Conservation (phyloP, 2,888 invertebrate genomes). For the Glyphotaelius pellucidus region DNA sequence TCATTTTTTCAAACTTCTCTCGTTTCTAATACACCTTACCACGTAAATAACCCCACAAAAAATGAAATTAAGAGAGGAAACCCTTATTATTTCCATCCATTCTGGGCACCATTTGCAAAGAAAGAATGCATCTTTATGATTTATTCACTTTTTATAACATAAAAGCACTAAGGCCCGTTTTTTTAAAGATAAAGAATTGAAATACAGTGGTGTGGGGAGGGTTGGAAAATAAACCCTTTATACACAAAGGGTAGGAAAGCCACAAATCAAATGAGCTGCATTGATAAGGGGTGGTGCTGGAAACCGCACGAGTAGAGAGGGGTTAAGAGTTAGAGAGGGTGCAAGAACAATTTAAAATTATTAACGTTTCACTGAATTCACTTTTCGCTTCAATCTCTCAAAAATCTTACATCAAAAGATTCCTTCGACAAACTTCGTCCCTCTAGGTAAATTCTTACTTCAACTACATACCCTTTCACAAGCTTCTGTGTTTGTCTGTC, state of each 20-base stretch:
- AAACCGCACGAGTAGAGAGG: neutral
- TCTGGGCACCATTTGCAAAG: neutral
- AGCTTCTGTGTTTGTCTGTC: neutral
- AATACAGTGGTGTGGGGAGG: neutral
- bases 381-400: neutral
- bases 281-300: neutral
- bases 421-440: neutral
- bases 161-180: constrained; percentile 11
- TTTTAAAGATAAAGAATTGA: neutral
- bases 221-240: constrained; percentile 17
- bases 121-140: neutral
- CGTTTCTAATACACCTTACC: no score
- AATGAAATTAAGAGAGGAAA: neutral
- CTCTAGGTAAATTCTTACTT: neutral
- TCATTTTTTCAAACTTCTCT: no score
- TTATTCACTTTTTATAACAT: neutral
- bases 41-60: neutral
- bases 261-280: constrained; percentile 38
- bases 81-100: neutral
- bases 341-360: neutral
- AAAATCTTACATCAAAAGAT: neutral
- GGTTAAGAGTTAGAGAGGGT: neutral
- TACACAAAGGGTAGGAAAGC: constrained; percentile 15
- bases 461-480: neutral
- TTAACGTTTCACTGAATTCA: neutral